Conservation (phyloP, 2,888 invertebrate genomes). For the Anarsia innoxiella region DNA sequence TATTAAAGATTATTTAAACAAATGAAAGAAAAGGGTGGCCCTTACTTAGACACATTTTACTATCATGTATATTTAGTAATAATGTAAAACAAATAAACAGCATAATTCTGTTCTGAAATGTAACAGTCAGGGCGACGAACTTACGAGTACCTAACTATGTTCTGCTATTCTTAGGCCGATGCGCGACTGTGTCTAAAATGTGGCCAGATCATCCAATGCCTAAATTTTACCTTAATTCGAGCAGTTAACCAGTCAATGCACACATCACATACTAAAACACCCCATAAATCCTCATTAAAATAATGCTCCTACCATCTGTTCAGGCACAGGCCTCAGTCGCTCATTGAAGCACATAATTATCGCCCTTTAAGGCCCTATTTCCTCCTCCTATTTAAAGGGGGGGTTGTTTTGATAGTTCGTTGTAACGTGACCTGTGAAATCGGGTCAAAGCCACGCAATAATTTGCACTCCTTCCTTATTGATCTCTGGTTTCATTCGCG, state of each 20-base stretch:
- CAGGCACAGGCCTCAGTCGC: neutral
- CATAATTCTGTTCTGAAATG: too few species aligned
- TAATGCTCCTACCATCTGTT: neutral
- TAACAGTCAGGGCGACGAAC: too few species aligned
- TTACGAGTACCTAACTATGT: too few species aligned
- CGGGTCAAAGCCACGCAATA: conserved; percentile 26
- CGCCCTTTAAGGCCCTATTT: neutral
- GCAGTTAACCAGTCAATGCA: neutral
- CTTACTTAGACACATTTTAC: too few species aligned
- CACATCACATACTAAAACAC: neutral
- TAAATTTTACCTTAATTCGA: neutral
- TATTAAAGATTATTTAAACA: too few species aligned
- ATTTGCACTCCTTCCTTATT: conserved; percentile 23
- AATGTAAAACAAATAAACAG: too few species aligned
- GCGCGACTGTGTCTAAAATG: too few species aligned
- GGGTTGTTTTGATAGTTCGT: conserved; percentile 19
- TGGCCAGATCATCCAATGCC: too few species aligned
- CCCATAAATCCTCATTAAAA: neutral
- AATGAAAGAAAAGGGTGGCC: too few species aligned
- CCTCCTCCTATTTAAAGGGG: conserved; percentile 8
- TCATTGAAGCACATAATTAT: neutral
- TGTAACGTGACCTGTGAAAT: conserved; percentile 23
- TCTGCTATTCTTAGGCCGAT: too few species aligned
- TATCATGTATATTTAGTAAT: too few species aligned
- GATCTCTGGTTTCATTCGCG: conserved; percentile 18